Conservation (phyloP, 2,113 vertebrate genomes). For the Anser brachyrhynchus region DNA sequence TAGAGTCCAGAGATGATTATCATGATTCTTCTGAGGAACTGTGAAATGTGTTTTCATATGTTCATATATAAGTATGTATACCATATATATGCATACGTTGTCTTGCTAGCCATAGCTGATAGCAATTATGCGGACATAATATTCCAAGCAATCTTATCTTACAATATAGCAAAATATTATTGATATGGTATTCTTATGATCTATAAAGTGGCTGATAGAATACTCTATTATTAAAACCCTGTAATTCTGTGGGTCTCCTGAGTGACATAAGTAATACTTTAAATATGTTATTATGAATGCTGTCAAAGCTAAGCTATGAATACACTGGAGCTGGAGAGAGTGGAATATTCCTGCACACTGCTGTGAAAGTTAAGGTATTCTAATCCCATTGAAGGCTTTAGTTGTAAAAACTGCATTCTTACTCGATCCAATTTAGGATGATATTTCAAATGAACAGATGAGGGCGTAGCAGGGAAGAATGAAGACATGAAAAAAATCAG, state of each 20-base stretch:
- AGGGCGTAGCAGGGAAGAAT: neutral
- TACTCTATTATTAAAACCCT: neutral
- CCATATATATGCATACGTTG: neutral
- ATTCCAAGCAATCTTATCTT: neutral
- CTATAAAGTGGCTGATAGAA: neutral
- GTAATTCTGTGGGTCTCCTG: slow-evolving; percentile 22
- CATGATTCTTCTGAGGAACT: neutral
- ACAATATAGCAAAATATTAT: neutral
- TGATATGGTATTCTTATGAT: neutral
- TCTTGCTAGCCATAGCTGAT: neutral
- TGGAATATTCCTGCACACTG: neutral
- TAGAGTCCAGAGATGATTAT: neutral
- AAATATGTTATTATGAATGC: slow-evolving; percentile 17
- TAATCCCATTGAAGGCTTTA: neutral
- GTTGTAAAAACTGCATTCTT: neutral
- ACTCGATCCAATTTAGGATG: neutral
- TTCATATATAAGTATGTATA: neutral
- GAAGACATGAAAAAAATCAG: neutral
- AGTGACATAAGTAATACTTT: slow-evolving; percentile 49
- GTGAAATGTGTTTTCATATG: neutral
- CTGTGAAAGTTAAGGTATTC: neutral
- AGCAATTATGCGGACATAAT: neutral
- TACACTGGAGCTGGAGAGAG: neutral
- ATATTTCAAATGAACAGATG: neutral
- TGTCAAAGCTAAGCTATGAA: slow-evolving; percentile 17